Conservation (phyloP, 2,888 invertebrate genomes). For the Hofmannophila pseudospretella region DNA sequence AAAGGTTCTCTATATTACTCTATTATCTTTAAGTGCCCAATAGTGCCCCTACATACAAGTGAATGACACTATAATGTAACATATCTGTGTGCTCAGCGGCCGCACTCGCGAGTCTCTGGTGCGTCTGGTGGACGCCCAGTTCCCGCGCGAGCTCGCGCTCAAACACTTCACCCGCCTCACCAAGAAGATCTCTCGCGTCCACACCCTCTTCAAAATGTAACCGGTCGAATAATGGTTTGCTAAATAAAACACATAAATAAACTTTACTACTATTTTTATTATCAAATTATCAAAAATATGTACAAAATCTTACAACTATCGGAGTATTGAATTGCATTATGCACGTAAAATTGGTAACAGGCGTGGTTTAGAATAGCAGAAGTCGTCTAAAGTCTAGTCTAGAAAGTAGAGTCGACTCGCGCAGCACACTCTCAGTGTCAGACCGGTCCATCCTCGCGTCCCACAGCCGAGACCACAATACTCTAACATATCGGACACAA, state of each 20-base stretch:
- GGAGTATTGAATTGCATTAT: slow-evolving; percentile 69
- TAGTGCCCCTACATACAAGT: too few relatives aligned
- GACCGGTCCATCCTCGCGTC: slow-evolving; percentile 5
- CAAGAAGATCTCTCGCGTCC: slow-evolving; percentile 58
- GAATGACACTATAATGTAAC: too few relatives aligned
- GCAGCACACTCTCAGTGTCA: too few relatives aligned
- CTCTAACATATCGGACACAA: background rate
- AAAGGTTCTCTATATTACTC: too few relatives aligned
- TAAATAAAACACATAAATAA: background rate
- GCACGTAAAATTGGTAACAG: slow-evolving; percentile 59
- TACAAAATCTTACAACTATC: slow-evolving; percentile 61
- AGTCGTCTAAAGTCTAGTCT: background rate
- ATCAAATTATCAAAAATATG: slow-evolving; percentile 57
- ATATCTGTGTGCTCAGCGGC: slow-evolving; percentile 40
- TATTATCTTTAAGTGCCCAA: too few relatives aligned
- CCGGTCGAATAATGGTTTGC: too few relatives aligned
- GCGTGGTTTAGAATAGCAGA: slow-evolving; percentile 18
- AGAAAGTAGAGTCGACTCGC: too few relatives aligned
- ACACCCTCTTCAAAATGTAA: slow-evolving; percentile 36
- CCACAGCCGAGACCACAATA: slow-evolving; percentile 31
- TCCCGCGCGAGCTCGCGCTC: slow-evolving; percentile 56
- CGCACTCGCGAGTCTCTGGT: slow-evolving; percentile 51
- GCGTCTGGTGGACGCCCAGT: slow-evolving; percentile 51
- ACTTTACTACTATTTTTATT: slow-evolving; percentile 36
- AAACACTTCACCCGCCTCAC: slow-evolving; percentile 62